A percentile compares a stretch with the other conserved stretches of the same genome.
phyloP scores from a whole-genome alignment of 30 jellyfish, hydroid and myxozoan species.

The Aurelia aurita region DNA sequence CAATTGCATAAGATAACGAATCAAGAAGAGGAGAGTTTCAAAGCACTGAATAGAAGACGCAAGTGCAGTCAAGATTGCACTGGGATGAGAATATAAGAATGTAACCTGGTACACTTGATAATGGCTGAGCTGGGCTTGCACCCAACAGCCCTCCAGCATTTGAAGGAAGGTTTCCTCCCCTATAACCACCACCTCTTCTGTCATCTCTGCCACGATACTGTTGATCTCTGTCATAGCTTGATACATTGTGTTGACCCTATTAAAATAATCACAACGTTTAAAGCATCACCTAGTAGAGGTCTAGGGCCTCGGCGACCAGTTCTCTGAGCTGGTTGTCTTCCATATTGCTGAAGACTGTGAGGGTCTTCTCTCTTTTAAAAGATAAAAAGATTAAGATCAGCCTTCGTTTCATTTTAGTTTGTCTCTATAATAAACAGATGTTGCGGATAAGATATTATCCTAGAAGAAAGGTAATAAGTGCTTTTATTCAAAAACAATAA shows the following conservation, averaged over 20 bases:
- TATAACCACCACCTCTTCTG: constrained; percentile 61
- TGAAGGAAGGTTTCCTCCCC: constrained; percentile 59
- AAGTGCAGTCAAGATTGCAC: background rate
- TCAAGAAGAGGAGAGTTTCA: background rate
- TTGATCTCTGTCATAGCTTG: constrained; percentile 53
- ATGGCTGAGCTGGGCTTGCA: constrained; percentile 74
- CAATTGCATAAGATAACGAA: no score
- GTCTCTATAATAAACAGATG: no score
- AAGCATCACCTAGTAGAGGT: background rate
- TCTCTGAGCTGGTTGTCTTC: background rate
- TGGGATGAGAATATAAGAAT: constrained; percentile 6
- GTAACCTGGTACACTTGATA: constrained; percentile 40
- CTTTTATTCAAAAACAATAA: no score
- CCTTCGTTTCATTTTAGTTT: no score
- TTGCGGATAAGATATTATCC: no score
- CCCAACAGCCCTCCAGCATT: constrained; percentile 78
- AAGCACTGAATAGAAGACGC: background rate
- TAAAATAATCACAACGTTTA: constrained; percentile 30
- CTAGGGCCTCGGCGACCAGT: background rate
- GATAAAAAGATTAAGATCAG: no score
- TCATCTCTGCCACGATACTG: constrained; percentile 72
- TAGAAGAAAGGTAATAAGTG: no score
- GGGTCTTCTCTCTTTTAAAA: no score
- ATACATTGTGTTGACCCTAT: constrained; percentile 62
- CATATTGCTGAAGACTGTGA: no score